phyloP scores from a whole-genome alignment of 2,113 vertebrate species.

The Lichenostomus cassidix region DNA sequence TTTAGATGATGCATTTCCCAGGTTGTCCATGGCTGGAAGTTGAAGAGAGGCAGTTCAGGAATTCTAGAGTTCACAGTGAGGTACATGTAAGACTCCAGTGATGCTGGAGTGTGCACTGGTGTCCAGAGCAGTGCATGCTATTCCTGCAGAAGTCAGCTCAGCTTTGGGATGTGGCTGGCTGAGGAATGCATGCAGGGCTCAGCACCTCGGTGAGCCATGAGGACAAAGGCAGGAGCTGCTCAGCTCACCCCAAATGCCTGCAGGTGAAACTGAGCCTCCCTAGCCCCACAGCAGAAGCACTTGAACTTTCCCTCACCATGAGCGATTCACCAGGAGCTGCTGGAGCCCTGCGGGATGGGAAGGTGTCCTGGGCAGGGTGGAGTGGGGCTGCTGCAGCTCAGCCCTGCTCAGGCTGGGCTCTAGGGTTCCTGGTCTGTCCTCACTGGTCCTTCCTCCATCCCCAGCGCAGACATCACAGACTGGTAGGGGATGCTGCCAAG shows the following conservation, averaged over 20 bases:
- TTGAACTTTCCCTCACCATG: neutral
- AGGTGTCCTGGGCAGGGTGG: neutral
- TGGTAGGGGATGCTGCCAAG: neutral
- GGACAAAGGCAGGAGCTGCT: neutral
- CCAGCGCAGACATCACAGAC: neutral
- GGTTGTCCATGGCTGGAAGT: neutral
- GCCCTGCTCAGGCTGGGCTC: accelerated
- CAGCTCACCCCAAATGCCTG: neutral
- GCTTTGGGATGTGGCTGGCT: neutral
- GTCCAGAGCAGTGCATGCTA: neutral
- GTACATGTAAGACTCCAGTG: no score
- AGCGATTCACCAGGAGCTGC: accelerated
- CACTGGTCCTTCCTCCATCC: neutral
- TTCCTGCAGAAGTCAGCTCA: neutral
- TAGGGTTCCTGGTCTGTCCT: neutral
- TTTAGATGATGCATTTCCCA: neutral
- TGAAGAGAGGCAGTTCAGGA: neutral
- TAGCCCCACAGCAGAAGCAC: neutral
- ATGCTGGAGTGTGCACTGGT: neutral
- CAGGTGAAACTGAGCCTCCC: neutral
- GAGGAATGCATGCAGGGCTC: accelerated
- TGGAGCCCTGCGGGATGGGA: neutral
- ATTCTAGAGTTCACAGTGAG: neutral
- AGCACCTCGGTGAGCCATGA: accelerated
- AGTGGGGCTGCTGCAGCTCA: neutral